These are phyloP conservation scores for Cancer borealis DNA, from an alignment of 2,888 invertebrate genomes.

Conservation along the genomic window DNA sequence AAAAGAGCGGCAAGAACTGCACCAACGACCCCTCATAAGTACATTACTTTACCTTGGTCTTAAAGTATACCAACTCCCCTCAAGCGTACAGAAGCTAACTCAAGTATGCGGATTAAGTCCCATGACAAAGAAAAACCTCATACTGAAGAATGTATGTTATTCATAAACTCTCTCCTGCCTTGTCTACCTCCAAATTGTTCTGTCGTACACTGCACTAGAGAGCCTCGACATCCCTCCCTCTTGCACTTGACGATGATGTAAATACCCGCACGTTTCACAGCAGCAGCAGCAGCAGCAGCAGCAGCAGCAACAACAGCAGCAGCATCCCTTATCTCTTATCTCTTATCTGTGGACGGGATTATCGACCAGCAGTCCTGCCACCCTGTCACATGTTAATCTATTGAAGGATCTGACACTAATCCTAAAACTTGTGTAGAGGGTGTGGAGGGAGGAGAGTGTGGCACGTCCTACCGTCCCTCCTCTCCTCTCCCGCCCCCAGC, in stretches of 20 bases:
- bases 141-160: background rate
- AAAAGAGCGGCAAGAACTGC: background rate
- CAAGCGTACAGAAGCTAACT: background rate
- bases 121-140: background rate
- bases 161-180: background rate
- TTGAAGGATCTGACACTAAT: constrained; percentile 51
- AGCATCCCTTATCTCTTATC: constrained; percentile 2
- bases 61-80: background rate
- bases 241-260: constrained; percentile 24
- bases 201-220: background rate
- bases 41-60: background rate
- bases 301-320: background rate
- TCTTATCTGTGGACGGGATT: constrained; percentile 13
- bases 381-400: constrained; percentile 46
- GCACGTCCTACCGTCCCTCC: background rate
- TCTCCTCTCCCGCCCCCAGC: background rate
- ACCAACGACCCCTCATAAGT: background rate
- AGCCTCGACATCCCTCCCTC: background rate
- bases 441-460: constrained; percentile 8
- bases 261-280: background rate
- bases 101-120: background rate
- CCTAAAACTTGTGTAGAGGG: constrained; percentile 50
- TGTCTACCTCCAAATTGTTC: background rate
- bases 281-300: background rate
- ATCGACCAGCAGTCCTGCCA: constrained; percentile 39